phyloP scores from a whole-genome alignment of 2,888 invertebrate species.

The Polia nebulosa region DNA sequence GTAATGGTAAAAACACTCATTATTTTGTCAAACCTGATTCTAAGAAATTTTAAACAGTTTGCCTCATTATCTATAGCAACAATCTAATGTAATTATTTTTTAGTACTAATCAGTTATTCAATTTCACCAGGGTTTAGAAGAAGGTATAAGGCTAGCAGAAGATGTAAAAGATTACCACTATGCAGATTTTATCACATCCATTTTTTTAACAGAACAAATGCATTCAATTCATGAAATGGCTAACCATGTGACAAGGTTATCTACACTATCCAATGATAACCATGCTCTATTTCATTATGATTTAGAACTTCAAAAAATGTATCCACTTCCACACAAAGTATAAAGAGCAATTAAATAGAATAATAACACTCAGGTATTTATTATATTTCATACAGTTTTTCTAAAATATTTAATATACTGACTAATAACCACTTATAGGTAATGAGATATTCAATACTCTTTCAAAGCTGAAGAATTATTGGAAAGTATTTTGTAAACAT shows the following conservation, averaged over 20 bases:
- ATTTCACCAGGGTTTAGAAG: constrained; percentile 69
- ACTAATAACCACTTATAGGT: background rate
- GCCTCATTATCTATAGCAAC: no score
- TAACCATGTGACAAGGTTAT: constrained; percentile 68
- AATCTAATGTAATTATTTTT: background rate
- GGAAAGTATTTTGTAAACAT: constrained; percentile 73
- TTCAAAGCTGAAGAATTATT: constrained; percentile 27
- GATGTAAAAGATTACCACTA: constrained; percentile 73
- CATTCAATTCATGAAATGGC: constrained; percentile 72
- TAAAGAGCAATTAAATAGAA: constrained; percentile 19
- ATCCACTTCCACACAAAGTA: constrained; percentile 40
- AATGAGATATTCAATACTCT: constrained; percentile 8
- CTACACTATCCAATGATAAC: constrained; percentile 63
- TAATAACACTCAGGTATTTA: background rate
- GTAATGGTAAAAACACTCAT: background rate
- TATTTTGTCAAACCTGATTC: no score
- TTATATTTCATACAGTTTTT: background rate
- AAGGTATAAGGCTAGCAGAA: constrained; percentile 69
- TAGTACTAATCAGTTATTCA: constrained; percentile 9
- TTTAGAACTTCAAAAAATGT: constrained; percentile 64
- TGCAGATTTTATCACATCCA: constrained; percentile 73
- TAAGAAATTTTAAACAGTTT: no score
- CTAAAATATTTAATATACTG: background rate
- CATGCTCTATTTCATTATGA: constrained; percentile 73
- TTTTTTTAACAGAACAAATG: constrained; percentile 74